phyloP scores from a whole-genome alignment of 2,888 invertebrate species.

The Oasisia sp. region DNA sequence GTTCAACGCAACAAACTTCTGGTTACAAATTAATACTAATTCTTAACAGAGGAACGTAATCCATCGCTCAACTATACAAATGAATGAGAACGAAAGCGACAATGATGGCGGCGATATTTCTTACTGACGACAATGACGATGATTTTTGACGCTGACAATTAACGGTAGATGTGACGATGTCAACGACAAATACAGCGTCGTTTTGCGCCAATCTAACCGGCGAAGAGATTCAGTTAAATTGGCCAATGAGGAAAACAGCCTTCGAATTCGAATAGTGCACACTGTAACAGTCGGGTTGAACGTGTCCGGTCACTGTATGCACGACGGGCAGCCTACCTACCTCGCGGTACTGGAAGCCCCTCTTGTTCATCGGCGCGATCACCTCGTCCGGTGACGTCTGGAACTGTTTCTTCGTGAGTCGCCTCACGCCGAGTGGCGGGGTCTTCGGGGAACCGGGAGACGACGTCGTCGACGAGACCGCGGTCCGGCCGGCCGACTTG shows the following conservation, averaged over 20 bases:
- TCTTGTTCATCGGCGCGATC: slow-evolving; percentile 17
- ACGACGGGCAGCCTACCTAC: not conserved
- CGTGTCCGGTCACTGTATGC: no score
- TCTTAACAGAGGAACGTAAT: no score
- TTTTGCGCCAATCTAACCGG: not conserved
- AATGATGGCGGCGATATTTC: not conserved
- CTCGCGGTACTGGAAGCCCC: slow-evolving; percentile 20
- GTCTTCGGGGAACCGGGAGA: not conserved
- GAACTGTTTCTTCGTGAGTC: not conserved
- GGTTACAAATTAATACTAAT: no score
- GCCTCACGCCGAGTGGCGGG: not conserved
- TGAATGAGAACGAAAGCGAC: not conserved
- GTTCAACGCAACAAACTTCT: no score
- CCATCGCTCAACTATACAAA: no score
- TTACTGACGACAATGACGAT: not conserved
- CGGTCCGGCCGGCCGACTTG: not conserved
- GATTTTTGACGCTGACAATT: not conserved
- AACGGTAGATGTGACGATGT: no score
- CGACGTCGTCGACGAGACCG: not conserved
- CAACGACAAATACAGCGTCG: no score
- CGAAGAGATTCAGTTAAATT: not conserved
- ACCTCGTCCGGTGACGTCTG: slow-evolving; percentile 20
- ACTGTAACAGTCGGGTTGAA: no score
- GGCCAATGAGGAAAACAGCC: not conserved
- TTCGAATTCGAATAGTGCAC: no score